A percentile compares a stretch with the other conserved stretches of the same genome.
Evolutionary conservation across 2,888 invertebrate species (phyloP).

Genomic region (Cylindroiulus punctatus): DNA sequence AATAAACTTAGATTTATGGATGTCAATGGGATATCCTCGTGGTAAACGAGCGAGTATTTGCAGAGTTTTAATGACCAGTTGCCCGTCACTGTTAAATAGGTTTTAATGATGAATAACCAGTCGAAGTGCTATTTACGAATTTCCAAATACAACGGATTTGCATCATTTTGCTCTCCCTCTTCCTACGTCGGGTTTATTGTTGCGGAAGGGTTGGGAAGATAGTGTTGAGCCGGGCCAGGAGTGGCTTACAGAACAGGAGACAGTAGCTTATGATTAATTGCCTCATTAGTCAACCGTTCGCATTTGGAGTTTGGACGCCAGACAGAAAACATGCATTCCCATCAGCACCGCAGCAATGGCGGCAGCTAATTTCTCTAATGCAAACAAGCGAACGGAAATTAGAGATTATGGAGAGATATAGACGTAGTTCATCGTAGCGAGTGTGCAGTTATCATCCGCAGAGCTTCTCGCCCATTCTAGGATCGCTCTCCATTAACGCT

Average conservation of each 20-base stretch:
- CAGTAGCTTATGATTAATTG: conserved; percentile 52
- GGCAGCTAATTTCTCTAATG: background rate
- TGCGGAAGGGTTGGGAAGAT: background rate
- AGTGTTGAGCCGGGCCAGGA: background rate
- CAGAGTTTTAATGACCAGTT: too few relatives aligned
- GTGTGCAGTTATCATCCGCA: too few relatives aligned
- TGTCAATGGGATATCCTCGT: too few relatives aligned
- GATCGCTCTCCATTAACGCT: background rate
- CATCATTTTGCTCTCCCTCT: background rate
- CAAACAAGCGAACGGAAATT: conserved; percentile 49
- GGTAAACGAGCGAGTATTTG: too few relatives aligned
- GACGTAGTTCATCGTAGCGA: too few relatives aligned
- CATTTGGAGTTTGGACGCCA: background rate
- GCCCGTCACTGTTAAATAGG: too few relatives aligned
- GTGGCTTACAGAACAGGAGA: background rate
- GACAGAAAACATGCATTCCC: background rate
- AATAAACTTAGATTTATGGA: too few relatives aligned
- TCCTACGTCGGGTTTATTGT: background rate
- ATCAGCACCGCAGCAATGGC: background rate
- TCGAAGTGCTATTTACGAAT: too few relatives aligned
- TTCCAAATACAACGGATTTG: too few relatives aligned
- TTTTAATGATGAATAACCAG: too few relatives aligned
- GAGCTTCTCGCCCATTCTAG: too few relatives aligned
- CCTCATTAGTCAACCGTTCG: conserved; percentile 50
- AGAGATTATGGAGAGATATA: conserved; percentile 6